Evolutionary conservation across 23 tunicate genomes (phyloP).

Genomic region (Trididemnum nubilum): DNA sequence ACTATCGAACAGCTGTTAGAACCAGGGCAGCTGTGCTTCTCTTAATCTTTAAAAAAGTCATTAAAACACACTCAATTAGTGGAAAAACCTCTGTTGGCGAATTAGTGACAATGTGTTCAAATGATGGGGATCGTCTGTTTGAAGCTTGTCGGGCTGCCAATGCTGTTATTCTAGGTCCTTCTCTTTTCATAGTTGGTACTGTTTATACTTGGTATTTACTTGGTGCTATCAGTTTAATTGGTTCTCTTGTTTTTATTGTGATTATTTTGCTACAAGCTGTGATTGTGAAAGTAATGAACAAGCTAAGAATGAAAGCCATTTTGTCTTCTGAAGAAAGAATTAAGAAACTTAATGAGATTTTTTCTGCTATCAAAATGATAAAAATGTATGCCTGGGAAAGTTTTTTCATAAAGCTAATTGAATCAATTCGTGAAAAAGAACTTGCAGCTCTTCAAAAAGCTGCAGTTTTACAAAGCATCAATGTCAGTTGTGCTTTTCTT

Average conservation of each 20-base stretch:
- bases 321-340: slow-evolving; percentile 44
- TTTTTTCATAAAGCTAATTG: slow-evolving; percentile 35
- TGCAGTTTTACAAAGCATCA: slow-evolving; percentile 54
- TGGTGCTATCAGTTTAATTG: slow-evolving; percentile 75
- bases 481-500: slow-evolving; percentile 55
- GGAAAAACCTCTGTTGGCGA: slow-evolving; percentile 60
- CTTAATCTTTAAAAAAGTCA: slow-evolving; percentile 59
- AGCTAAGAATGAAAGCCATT: slow-evolving; percentile 46
- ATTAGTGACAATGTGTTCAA: slow-evolving; percentile 69
- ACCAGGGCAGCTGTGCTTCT: slow-evolving; percentile 53
- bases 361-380: slow-evolving; percentile 71
- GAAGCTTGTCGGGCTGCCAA: slow-evolving; percentile 47
- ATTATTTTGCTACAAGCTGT: slow-evolving; percentile 41
- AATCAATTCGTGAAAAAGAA: slow-evolving; percentile 54
- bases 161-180: slow-evolving; percentile 43
- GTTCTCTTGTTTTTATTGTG: slow-evolving; percentile 52
- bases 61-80: slow-evolving; percentile 36
- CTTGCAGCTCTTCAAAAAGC: slow-evolving; percentile 9
- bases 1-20: slow-evolving; percentile 64
- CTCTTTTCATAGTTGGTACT: slow-evolving; percentile 59
- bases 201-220: slow-evolving; percentile 42
- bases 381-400: slow-evolving; percentile 96
- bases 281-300: slow-evolving; percentile 42
- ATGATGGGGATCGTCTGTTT: slow-evolving; percentile 86
- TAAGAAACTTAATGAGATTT: slow-evolving; percentile 62